Evolutionary conservation across 92 coral and sea anemone species (phyloP), one percentile per base, ranked within the genome.

Genomic region (Epizoanthus fatuus): DNA sequence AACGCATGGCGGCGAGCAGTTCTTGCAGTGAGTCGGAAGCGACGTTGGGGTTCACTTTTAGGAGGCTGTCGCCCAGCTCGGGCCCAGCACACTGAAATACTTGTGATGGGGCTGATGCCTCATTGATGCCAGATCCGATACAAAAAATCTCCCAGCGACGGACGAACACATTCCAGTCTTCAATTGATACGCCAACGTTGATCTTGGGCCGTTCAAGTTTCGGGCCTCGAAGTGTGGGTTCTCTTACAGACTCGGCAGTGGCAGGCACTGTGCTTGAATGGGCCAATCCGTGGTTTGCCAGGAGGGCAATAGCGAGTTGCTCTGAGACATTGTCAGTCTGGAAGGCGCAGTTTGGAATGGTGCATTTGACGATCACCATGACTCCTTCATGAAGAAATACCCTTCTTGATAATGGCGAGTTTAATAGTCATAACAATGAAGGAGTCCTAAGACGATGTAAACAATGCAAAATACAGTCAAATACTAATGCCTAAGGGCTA

Each of bases 101-200:
- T 22, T 81, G 95, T 6, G 88, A 80, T 15, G 92, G 86, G 16
- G 90, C 90, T n/a, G 85, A 85, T 16, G 76, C 56, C 3, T 85
- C 81, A 10, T 80, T 86, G 55, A 92, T 80, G 47, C 92, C 90
- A 6, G 91, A 92, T 4, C 93, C 93, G 2, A 57, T 37, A 13
- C 65, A 38, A 67, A 92, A 92, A 7, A 92, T 91, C 17, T 86
- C 87, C 95, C 93, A 89, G 75, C 89, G 91, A 19, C 89, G 83
- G 51, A 79, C 57, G 42, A 92, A 92, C 2, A 89, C 86, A 52
- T 86, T 92, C 91, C 93, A 92, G n/a, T 89, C 93, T 29, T 90
- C 92, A 17, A 29, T 66, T 20, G 90, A 84, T 17, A 87, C 79
- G 68, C 93, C 93, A 39, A 93, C 77, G 56, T 93, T 38, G 11